Base-by-base conservation (phyloP, 2,888 invertebrate species). In the Thelaira solivaga region DNA sequence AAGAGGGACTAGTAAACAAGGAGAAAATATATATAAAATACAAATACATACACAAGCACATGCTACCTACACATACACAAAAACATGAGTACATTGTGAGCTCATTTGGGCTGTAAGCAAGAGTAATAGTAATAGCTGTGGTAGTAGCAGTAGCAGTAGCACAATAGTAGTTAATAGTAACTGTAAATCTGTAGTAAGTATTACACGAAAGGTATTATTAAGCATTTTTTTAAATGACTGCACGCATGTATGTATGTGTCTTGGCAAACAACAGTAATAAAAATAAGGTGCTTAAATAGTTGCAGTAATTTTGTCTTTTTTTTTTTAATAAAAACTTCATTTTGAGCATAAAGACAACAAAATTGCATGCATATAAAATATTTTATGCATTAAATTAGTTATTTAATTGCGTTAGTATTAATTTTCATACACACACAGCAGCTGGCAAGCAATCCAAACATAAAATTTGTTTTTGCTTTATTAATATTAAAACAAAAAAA, bases 201-300 rank as follows among this genome's bases (percentile, higher is more conserved):
- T n/a, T n/a, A 43, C 59, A 61, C 51, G 61, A 39, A 53, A 34
- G 51, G 59, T 43, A 34, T n/a, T 49, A 51, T 75, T 81, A 61
- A 47, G 26, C 31, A 59, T 22, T 59, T 31, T 18, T 49, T 39
- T 2, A 47, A 47, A 20, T 8, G 16, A n/a, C 20, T 34, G 34
- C 22, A n/a, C 3, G 20, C 18, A 24, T 29, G 6, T 13, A 29
- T 26, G 29, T 5, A 29, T 43, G 29, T 61, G 10, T 29, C 26
- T 74, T n/a, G 31, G 76, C 74, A 82, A 79, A 80, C 8, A 62
- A n/a, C n/a, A 67, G n/a, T n/a, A 13, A 0, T 26, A 29, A 34
- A 16, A 16, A 47, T 62, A 47, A 24, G 47, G n/a, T 7, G 24
- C 49, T 20, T 39, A 20, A 41, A 41, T 20, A 26, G 29, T 29